Evolutionary conservation across 2,888 invertebrate genomes (phyloP), one percentile per base, ranked within the genome.

Genomic region (Andrena dorsata): DNA sequence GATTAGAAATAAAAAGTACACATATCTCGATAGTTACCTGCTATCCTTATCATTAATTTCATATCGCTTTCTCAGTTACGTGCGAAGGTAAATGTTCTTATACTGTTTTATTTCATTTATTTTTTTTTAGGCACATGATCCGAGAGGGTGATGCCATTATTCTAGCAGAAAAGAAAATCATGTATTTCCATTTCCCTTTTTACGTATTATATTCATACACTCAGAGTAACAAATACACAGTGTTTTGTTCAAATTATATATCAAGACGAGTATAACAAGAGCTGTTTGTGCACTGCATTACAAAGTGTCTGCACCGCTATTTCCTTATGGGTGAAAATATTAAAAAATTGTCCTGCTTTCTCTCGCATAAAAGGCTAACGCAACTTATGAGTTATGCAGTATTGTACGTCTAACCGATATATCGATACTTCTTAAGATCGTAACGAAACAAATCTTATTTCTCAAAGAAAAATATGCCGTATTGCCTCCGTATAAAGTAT

Each of bases 101-200:
- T 66, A 28, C 56, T 61, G 47, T 66, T 69, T 41, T 41, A 41
- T 41, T 35, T 41, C 13, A 32, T 41, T 41, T 30, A 26, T n/a
- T 10, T 10, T 41, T 13, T 16, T 53, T 82, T 73, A 83, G 77
- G 77, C 82, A 82, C 83, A 70, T 70, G 23, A 76, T 73, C 56
- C 72, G 49, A 76, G 53, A 63, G 51, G 47, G 76, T 64, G 64
- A 82, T 70, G 69, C 69, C 23, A 28, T 76, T 53, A 70, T 23
- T 60, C 72, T 53, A 76, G 16, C 20, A 56, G 8, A 60, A 71
- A 82, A 63, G 56, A 63, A 72, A 76, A 61, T 65, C 53, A 10
- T 47, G 41, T 51, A 69, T 47, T 60, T 20, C 49, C 61, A 32
- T 26, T 53, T 47, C 35, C 20, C n/a, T 28, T 81, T 41, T 41